Evolutionary conservation across 2,888 invertebrate genomes (phyloP).

Genomic region (Imbricaverruca yamaguchii): DNA sequence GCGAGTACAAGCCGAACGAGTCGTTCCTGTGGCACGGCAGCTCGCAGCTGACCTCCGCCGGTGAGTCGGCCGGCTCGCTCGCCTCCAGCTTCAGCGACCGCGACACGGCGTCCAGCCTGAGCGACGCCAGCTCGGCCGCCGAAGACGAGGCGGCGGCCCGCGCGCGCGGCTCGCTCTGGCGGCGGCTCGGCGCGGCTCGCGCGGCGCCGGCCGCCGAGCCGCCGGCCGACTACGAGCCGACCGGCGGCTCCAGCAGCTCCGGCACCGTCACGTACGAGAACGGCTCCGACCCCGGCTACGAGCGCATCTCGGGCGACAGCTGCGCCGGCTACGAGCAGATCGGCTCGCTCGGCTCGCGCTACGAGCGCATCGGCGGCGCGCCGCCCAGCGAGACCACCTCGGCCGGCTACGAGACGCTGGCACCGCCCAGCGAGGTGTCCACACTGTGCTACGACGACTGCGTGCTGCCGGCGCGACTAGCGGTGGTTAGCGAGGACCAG

Average conservation of each 20-base stretch:
- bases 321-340: constrained; percentile 27
- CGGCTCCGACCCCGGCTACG: constrained; percentile 53
- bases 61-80: constrained; percentile 57
- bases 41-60: constrained; percentile 72
- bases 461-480: constrained; percentile 14
- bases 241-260: constrained; percentile 43
- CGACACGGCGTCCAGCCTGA: constrained; percentile 47
- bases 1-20: constrained; percentile 76
- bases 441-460: constrained; percentile 26
- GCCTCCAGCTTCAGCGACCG: constrained; percentile 55
- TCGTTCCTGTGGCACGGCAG: constrained; percentile 79
- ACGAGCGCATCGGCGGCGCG: constrained; percentile 30
- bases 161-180: constrained; percentile 55
- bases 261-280: constrained; percentile 61
- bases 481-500: constrained; percentile 20
- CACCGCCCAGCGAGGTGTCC: constrained; percentile 29
- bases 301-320: constrained; percentile 16
- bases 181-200: constrained; percentile 52
- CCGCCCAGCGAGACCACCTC: constrained; percentile 31
- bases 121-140: constrained; percentile 44
- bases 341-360: constrained; percentile 28
- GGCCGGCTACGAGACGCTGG: constrained; percentile 31
- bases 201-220: constrained; percentile 29
- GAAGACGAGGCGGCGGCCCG: constrained; percentile 45
- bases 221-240: constrained; percentile 38